Evolutionary conservation across 2,888 invertebrate species (phyloP).

Genomic region (Oscheius sp.): DNA sequence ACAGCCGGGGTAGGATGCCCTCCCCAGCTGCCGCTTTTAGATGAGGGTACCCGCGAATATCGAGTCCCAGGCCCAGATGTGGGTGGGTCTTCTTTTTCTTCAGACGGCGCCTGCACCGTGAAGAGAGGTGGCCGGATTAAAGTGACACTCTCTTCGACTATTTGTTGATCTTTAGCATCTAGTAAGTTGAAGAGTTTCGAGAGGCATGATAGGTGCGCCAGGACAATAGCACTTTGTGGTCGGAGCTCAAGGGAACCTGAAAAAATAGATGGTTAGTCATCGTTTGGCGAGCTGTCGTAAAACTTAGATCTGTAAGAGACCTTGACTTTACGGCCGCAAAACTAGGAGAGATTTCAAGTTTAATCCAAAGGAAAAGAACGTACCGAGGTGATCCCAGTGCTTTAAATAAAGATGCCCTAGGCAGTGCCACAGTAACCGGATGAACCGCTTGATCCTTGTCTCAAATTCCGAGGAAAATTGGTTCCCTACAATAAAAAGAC

Average conservation of each 20-base stretch:
- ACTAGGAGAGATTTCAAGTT: neutral
- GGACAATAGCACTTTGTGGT: slow-evolving; percentile 65
- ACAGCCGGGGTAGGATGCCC: slow-evolving; percentile 67
- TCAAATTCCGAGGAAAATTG: slow-evolving; percentile 66
- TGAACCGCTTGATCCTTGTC: slow-evolving; percentile 57
- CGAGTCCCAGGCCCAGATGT: neutral
- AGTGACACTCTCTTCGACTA: slow-evolving; percentile 49
- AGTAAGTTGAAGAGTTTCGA: slow-evolving; percentile 52
- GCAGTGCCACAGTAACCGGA: slow-evolving; percentile 68
- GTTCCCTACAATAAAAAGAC: slow-evolving; percentile 52
- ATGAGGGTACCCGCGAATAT: slow-evolving; percentile 61
- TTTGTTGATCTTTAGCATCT: slow-evolving; percentile 56
- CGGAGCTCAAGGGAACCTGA: slow-evolving; percentile 63
- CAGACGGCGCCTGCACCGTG: slow-evolving; percentile 12
- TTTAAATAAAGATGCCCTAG: slow-evolving; percentile 69
- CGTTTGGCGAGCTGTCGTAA: too few species aligned
- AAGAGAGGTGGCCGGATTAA: slow-evolving; percentile 25
- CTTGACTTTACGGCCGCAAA: too few species aligned
- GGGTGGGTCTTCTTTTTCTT: slow-evolving; percentile 21
- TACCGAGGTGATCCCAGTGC: slow-evolving; percentile 68
- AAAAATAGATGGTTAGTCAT: slow-evolving; percentile 3
- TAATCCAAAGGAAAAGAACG: neutral
- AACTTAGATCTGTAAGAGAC: too few species aligned
- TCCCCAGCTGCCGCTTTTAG: slow-evolving; percentile 71
- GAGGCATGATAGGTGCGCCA: slow-evolving; percentile 66